Evolutionary conservation across 64 coral and sea anemone species (phyloP), one percentile per base, ranked within the genome.

Genomic region (Catalaphyllia jardinei): DNA sequence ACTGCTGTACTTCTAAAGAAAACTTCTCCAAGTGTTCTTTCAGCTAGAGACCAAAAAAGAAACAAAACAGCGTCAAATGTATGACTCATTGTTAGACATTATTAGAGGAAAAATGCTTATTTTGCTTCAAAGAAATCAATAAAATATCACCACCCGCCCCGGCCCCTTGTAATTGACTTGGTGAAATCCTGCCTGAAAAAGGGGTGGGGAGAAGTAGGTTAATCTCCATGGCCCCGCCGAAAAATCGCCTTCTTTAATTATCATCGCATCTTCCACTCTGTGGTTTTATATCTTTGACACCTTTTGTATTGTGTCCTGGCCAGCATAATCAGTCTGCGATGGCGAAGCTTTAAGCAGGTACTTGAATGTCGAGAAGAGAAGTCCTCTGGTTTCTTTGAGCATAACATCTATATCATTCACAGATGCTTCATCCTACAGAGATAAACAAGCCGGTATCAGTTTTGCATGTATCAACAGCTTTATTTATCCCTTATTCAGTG

Each of bases 361-460:
- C 24, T 85, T 85, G 62, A 85, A 35, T 28, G 63, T 85, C 4
- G 81, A 85, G 81, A 50, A 71, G 8, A 85, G 10, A 25, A 85
- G 81, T 0, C 31, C 33, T 85, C 63, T 85, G 20, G 81, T 28
- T 20, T 71, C 24, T 27, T 63, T 71, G 4, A 85, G 62, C 63
- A 85, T 13, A 25, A 6, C 33, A 69, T 51, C 2, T 4, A 85
- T 46, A 2, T 8, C 24, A 50, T 6, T 27, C 25, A 4, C 22
- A 69, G 22, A n/a, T 3, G 18, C 39, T 71, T 18, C 19, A 38
- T 85, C 63, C 81, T 85, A 39, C 14, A 4, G 19, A 71, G 81
- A 10, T 27, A 29, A 49, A 28, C 39, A 67, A 46, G 39, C 39
- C 5, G 6, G 39, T 5, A 46, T 46, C 39, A 46, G 39, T 46